Evolutionary conservation across 2,797 vertebrate genomes (phyloP).

Genomic region (Linurgus olivaceus): DNA sequence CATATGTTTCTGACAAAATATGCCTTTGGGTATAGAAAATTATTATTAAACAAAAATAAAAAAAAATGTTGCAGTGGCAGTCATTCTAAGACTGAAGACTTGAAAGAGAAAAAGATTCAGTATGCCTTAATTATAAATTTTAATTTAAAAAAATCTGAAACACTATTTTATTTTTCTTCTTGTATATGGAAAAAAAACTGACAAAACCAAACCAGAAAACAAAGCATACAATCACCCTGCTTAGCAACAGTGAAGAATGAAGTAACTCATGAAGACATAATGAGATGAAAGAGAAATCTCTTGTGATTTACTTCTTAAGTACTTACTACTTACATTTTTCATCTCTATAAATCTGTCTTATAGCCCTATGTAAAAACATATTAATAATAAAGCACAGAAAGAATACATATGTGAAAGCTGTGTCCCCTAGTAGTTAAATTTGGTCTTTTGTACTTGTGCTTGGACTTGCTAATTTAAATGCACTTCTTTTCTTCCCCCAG

Average conservation of each 20-base stretch:
- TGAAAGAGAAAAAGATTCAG: not conserved
- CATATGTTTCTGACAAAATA: not conserved
- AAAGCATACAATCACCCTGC: not conserved
- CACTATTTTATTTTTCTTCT: not conserved
- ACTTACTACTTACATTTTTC: not conserved
- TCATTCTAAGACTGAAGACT: not conserved
- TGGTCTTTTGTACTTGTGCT: not conserved
- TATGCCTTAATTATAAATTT: not conserved
- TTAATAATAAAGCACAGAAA: not conserved
- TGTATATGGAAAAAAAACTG: not conserved
- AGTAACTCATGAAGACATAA: not conserved
- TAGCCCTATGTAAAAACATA: not conserved
- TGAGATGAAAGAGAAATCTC: not conserved
- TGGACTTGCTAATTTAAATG: not conserved
- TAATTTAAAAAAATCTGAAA: rapidly evolving
- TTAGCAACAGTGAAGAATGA: not conserved
- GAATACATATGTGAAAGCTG: not conserved
- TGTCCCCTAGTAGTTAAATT: not conserved
- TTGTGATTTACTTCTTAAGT: not conserved
- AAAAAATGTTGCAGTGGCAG: not conserved
- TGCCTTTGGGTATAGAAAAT: not conserved
- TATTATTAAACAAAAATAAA: not conserved
- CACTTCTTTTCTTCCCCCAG: rapidly evolving
- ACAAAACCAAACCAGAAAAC: not conserved
- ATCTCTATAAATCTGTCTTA: not conserved